Conservation (phyloP, 2,888 invertebrate species). For the Drosophila helvetica region DNA sequence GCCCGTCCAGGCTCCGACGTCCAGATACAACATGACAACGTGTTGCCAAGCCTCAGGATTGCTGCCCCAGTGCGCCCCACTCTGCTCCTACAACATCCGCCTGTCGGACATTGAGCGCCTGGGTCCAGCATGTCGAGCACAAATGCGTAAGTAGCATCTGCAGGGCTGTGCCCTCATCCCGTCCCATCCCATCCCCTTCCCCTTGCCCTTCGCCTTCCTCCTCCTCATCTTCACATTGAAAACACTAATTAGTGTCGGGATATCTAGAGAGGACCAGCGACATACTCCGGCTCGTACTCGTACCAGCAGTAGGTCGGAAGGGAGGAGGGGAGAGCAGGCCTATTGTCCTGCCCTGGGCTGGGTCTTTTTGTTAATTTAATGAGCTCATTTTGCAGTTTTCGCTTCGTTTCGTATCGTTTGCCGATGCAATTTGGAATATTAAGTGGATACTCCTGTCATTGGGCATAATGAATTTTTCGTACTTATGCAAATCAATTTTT, state of each 20-base stretch:
- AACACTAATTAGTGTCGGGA: slow-evolving; percentile 69
- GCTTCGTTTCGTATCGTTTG: slow-evolving; percentile 19
- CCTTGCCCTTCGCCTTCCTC: background rate
- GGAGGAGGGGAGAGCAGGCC: background rate
- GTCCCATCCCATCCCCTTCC: background rate
- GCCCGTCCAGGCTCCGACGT: slow-evolving; percentile 82
- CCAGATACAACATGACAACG: slow-evolving; percentile 90
- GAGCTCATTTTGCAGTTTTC: slow-evolving; percentile 50
- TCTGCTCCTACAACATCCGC: slow-evolving; percentile 92
- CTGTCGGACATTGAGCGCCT: slow-evolving; percentile 91
- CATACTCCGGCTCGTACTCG: slow-evolving; percentile 16
- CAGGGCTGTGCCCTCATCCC: background rate
- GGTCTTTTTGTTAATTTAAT: slow-evolving; percentile 55
- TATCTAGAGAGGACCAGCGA: slow-evolving; percentile 5
- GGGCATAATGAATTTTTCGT: slow-evolving; percentile 36
- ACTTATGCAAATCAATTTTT: slow-evolving; percentile 55
- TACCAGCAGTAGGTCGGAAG: background rate
- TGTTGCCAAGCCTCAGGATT: slow-evolving; percentile 90
- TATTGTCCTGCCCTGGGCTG: slow-evolving; percentile 33
- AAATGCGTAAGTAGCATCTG: slow-evolving; percentile 87
- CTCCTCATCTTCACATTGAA: slow-evolving; percentile 5
- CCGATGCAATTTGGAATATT: slow-evolving; percentile 45
- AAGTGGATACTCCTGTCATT: slow-evolving; percentile 26
- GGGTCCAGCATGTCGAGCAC: slow-evolving; percentile 90
- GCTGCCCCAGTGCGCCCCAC: slow-evolving; percentile 87